These are phyloP conservation scores for Chromobotia macracanthus DNA, from an alignment of 2,797 vertebrate species.

Conservation along the genomic window DNA sequence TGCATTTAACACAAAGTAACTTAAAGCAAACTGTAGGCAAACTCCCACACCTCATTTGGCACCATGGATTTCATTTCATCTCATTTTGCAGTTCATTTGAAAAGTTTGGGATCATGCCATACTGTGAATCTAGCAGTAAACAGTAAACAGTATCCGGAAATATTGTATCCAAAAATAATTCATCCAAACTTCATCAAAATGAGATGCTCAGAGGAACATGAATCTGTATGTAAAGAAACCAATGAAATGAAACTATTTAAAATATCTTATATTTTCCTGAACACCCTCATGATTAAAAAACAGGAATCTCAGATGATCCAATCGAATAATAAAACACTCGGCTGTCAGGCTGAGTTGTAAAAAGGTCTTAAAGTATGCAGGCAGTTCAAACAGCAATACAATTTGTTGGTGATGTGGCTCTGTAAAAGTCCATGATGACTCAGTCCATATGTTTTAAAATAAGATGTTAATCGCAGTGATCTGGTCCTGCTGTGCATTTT, in stretches of 20 bases:
- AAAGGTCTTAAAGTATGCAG: neutral
- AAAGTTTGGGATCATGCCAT: slow-evolving; percentile 7
- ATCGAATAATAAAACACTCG: neutral
- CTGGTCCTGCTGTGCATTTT: slow-evolving; percentile 1
- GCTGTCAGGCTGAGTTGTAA: neutral
- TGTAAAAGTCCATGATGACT: neutral
- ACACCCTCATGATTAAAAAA: neutral
- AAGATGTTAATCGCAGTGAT: neutral
- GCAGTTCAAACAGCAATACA: neutral
- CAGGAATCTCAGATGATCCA: neutral
- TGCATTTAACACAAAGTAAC: neutral
- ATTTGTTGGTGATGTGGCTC: neutral
- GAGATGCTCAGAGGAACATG: neutral
- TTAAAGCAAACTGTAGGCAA: neutral
- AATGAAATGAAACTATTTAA: neutral
- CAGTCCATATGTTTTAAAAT: slow-evolving; percentile 11
- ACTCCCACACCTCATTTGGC: slow-evolving; percentile 16
- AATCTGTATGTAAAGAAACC: too few species aligned
- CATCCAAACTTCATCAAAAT: slow-evolving; percentile 10
- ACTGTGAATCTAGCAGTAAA: slow-evolving; percentile 12
- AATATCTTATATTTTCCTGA: neutral
- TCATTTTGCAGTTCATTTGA: slow-evolving; percentile 4
- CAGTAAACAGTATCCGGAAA: slow-evolving; percentile 6
- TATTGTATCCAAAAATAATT: slow-evolving; percentile 12
- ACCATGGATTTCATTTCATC: neutral